Evolutionary conservation across 2,797 vertebrate genomes (phyloP), one percentile per base, ranked within the genome.

Genomic region (Dendrocincla tyrannina): DNA sequence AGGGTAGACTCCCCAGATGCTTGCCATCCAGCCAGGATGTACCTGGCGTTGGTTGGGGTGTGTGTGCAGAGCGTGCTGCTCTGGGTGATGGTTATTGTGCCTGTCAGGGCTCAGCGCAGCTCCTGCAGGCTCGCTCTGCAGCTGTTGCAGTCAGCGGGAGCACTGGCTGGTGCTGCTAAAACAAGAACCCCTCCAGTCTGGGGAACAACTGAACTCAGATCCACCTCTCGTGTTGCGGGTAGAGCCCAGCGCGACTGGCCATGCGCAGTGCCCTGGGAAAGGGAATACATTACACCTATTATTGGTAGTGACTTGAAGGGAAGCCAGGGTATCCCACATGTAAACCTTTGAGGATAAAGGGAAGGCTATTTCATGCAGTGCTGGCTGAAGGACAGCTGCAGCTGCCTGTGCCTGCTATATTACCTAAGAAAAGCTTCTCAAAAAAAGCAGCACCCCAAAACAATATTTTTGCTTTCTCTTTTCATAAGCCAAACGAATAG

Each of bases 351-450:
- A 55, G 74, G 67, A 58, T 66, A 62, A 94, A 87, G 67, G 15
- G 37, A 69, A 89, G 84, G 84, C 62, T 82, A 27, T 89, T 89
- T 91, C 8, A 1, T 79, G 35, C 20, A 37, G 50, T 10, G 24
- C 70, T 91, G 59, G 24, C 55, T 87, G 88, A 95, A 39, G 50
- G 89, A 76, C 89, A 81, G 74, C 77, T 92, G 69, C 88, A 95
- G 74, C 85, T 95, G 75, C 46, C 37, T 23, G 7, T 63, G 52
- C 33, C 50, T 91, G 63, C 63, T 25, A 1, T 17, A 24, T 55
- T 82, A 55, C 17, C 58, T 28, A 33, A 68, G n/a, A 46, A 75
- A 86, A 74, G 4, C 7, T 70, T 66, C 74, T 78, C 8, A 13
- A 33, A 55, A 33, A 35, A 35, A 35, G 35, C 35, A 35, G 3